Evolutionary conservation across 2,797 vertebrate species (phyloP), one percentile per base, ranked within the genome.

Genomic region (Numenius phaeopus): DNA sequence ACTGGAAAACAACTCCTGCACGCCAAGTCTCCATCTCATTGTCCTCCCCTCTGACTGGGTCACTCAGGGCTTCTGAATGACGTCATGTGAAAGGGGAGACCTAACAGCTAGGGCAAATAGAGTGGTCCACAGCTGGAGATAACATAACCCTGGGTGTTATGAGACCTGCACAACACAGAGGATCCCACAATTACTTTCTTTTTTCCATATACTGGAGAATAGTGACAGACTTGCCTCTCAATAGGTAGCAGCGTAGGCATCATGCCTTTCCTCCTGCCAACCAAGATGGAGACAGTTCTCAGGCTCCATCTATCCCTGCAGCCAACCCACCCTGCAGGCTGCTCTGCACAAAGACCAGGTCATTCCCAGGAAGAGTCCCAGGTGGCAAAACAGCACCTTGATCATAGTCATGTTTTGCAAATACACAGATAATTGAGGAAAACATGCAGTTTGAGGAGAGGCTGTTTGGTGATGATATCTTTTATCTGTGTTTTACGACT

Each of bases 361-460:
- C 61, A 40, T 59, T 50, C 47, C 47, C 47, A 70, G 81, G 47
- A 40, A 79, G 22, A 72, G 34, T 49, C 9, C 12, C 75, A 64
- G 79, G 39, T 55, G 64, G 16, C 77, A 93, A 89, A 91, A 8
- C 37, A 80, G 37, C 37, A 71, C 59, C 30, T 83, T 85, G 71
- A 34, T 89, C 76, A 54, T 12, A 39, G n/a, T 21, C 27, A 3
- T 87, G 89, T 97, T 97, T 97, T 95, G 92, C 44, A 94, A 95
- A 92, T n/a, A 96, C 22, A 71, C 52, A n/a, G 52, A 71, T 80
- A 87, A 91, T 46, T 39, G 57, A 85, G 72, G 59, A 84, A 92
- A 92, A 34, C 14, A 12, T 3, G 10, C 57, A 54, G 30, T 92
- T 91, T 65, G 64, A 81, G 92, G 87, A 87, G 87, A 87, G 84